Base-by-base conservation (phyloP, 1,140 invertebrate genomes). In the Hestina assimilis region DNA sequence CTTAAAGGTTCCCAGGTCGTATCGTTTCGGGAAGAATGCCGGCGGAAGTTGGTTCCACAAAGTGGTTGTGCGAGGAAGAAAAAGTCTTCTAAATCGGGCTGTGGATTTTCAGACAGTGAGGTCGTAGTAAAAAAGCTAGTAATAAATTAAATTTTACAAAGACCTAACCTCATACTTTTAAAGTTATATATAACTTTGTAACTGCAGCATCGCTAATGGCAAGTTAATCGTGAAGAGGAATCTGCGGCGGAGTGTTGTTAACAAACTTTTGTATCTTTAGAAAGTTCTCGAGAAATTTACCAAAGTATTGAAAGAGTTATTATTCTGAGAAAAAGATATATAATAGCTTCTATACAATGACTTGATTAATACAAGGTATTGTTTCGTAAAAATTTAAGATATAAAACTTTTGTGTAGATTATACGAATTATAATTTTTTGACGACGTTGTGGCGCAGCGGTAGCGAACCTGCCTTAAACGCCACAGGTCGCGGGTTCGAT, bases 201-300 rank as follows among this genome's bases (percentile, higher is more conserved):
- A 35, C 31, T 35, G 31, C 31, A 35, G 12, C 5, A 14, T 47
- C 11, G 17, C n/a, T 47, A 47, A 31, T 47, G 41, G 41, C 20
- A 21, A 47, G 43, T 47, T 47, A 47, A 47, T 47, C 43, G 28
- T 31, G 43, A 3, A 24, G 41, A 31, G 20, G 28, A 47, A 47
- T 47, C 26, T 31, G 15, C 29, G 26, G 17, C 19, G 28, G 31
- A 14, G 14, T 28, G 14, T 29, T 29, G 23, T 46, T 46, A 12
- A 11, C 29, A 31, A 31, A 31, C 8, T 35, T 35, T 35, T 35
- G 31, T 35, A 35, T 15, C 31, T 35, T 35, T 35, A 15, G 31
- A 35, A 35, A 15, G 14, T 35, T 14, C 3, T 35, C 12, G 31
- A 35, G 8, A 5, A 14, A 14, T 35, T 35, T 5, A 15, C 14